Percentiles rank a stretch among this genome's conserved stretches.
Evolutionary conservation across 2,797 vertebrate species (phyloP).

Genomic region (Mormyrus hasselquistii): DNA sequence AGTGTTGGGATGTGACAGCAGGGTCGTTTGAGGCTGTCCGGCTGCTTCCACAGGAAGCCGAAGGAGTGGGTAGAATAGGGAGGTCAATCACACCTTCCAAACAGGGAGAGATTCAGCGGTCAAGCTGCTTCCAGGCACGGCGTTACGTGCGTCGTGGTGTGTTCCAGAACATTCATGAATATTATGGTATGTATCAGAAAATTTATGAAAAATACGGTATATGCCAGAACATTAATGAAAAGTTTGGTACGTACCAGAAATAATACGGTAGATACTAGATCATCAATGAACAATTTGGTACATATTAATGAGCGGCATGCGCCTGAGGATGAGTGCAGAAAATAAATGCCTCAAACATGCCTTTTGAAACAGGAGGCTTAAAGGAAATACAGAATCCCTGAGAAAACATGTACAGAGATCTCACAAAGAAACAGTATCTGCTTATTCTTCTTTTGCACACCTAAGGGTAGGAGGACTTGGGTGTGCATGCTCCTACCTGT

Average conservation of each 20-base stretch:
- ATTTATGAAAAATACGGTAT: too few species aligned
- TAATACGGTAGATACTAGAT: not conserved
- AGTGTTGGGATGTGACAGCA: constrained; percentile 26
- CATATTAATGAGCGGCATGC: not conserved
- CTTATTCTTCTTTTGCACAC: constrained; percentile 5
- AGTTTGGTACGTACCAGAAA: not conserved
- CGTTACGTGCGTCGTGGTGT: not conserved
- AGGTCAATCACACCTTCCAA: constrained; percentile 9
- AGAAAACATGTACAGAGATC: not conserved
- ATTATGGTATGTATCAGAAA: too few species aligned
- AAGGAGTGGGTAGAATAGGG: constrained; percentile 21
- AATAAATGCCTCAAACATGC: not conserved
- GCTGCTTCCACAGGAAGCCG: constrained; percentile 27
- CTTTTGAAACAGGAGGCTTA: too few species aligned
- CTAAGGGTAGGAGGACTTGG: not conserved
- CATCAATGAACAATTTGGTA: not conserved
- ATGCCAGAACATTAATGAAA: not conserved
- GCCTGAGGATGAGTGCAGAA: not conserved
- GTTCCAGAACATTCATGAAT: not conserved
- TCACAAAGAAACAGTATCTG: constrained; percentile 14
- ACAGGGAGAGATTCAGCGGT: not conserved
- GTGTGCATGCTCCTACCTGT: constrained; percentile 12
- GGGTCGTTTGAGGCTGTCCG: constrained; percentile 30
- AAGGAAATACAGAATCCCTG: not conserved
- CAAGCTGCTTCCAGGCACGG: not conserved